Evolutionary conservation across 1,140 invertebrate species (phyloP).

Genomic region (Dendroctonus ponderosae): DNA sequence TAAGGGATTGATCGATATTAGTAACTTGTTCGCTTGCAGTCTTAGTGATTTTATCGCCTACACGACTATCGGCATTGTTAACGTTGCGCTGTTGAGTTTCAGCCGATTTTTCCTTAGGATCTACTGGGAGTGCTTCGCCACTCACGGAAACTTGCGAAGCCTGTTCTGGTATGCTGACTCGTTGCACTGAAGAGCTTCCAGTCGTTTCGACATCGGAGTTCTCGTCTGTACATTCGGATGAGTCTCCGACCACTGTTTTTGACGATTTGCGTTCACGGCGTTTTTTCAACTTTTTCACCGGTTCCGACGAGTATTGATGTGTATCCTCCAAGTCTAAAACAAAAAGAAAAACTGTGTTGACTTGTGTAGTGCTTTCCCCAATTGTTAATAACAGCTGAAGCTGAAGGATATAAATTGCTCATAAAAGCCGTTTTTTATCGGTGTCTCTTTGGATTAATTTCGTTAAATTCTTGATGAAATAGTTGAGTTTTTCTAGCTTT

Average conservation of each 20-base stretch:
- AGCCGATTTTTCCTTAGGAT: neutral
- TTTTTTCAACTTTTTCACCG: slow-evolving; percentile 41
- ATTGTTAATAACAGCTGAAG: no score
- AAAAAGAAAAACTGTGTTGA: neutral
- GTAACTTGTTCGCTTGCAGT: slow-evolving; percentile 1
- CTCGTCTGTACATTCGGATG: slow-evolving; percentile 41
- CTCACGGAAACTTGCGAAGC: neutral
- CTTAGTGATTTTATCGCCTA: slow-evolving; percentile 11
- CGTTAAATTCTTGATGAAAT: no score
- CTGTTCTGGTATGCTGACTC: neutral
- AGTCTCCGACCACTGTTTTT: slow-evolving; percentile 30
- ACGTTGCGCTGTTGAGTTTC: slow-evolving; percentile 13
- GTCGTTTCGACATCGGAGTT: slow-evolving; percentile 16
- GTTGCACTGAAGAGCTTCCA: neutral
- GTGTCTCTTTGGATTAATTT: no score
- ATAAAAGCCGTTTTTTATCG: no score
- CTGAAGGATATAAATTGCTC: no score
- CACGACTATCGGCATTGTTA: slow-evolving; percentile 4
- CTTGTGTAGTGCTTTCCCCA: no score
- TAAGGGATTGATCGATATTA: neutral
- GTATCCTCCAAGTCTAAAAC: slow-evolving; percentile 27
- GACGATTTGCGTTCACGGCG: slow-evolving; percentile 43
- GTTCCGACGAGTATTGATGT: slow-evolving; percentile 12
- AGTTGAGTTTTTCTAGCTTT: no score
- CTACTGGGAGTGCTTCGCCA: slow-evolving; percentile 5